Conservation (phyloP, 2,113 vertebrate species). For the Bos javanicus region DNA sequence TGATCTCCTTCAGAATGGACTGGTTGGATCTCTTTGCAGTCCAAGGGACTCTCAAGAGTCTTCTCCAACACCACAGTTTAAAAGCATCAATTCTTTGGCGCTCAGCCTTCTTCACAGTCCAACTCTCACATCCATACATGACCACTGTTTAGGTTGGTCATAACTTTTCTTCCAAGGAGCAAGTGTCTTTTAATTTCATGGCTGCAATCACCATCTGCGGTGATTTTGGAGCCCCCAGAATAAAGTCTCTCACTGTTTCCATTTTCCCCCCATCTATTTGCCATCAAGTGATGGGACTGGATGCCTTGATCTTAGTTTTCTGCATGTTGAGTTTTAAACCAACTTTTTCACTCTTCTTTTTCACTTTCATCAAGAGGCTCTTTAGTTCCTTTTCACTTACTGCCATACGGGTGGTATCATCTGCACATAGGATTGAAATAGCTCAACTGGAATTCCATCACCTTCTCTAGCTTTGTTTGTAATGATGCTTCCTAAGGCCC, state of each 20-base stretch:
- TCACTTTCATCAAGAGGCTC: not conserved
- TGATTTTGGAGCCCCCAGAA: not conserved
- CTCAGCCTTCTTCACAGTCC: too few species aligned
- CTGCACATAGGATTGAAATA: not conserved
- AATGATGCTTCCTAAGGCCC: not conserved
- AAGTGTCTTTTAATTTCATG: not conserved
- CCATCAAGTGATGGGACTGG: not conserved
- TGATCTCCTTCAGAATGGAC: too few species aligned
- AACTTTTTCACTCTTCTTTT: not conserved
- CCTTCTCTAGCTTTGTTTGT: not conserved
- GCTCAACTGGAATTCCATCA: not conserved
- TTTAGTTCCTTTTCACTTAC: not conserved
- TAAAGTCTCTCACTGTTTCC: not conserved
- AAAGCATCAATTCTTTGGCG: too few species aligned
- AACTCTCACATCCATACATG: too few species aligned
- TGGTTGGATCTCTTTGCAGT: too few species aligned
- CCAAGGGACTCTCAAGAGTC: too few species aligned
- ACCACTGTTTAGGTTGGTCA: not conserved
- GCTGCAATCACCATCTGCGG: not conserved
- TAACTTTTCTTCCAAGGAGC: not conserved
- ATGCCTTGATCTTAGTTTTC: not conserved
- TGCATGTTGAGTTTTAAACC: not conserved
- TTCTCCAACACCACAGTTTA: too few species aligned
- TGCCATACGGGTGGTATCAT: not conserved
- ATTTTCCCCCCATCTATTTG: fast-evolving